These are phyloP conservation scores for Lithophane leautieri DNA, from an alignment of 2,888 invertebrate species.

Conservation along the genomic window DNA sequence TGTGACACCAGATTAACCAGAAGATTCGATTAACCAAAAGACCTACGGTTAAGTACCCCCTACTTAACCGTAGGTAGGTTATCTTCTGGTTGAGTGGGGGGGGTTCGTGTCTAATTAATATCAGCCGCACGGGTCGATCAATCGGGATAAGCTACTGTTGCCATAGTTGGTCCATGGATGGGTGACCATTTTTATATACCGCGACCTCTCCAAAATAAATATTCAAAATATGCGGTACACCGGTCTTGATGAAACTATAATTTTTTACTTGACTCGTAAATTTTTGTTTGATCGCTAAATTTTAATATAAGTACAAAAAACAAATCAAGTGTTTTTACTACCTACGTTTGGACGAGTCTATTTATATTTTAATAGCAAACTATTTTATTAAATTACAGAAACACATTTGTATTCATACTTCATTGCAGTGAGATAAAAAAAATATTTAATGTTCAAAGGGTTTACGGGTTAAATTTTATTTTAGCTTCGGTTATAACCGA, in stretches of 20 bases:
- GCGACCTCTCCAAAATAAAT: too few relatives aligned
- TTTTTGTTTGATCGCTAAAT: neutral
- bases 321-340: neutral
- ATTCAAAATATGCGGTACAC: too few relatives aligned
- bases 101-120: neutral
- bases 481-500: neutral
- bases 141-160: neutral
- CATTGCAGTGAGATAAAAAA: slow-evolving; percentile 22
- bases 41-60: too few relatives aligned
- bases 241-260: too few relatives aligned
- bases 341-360: slow-evolving; percentile 5
- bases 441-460: slow-evolving; percentile 25
- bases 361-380: slow-evolving; percentile 18
- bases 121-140: neutral
- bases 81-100: too few relatives aligned
- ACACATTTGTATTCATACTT: slow-evolving; percentile 13
- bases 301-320: neutral
- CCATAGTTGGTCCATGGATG: neutral
- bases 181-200: neutral
- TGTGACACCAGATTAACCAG: neutral
- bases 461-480: slow-evolving; percentile 6
- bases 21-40: too few relatives aligned
- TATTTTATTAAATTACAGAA: slow-evolving; percentile 1
- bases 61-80: too few relatives aligned
- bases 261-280: neutral